A percentile compares a stretch with the other conserved stretches of the same genome.
Evolutionary conservation across 2,113 vertebrate genomes (phyloP).

Genomic region (Zosterops hypoxanthus): DNA sequence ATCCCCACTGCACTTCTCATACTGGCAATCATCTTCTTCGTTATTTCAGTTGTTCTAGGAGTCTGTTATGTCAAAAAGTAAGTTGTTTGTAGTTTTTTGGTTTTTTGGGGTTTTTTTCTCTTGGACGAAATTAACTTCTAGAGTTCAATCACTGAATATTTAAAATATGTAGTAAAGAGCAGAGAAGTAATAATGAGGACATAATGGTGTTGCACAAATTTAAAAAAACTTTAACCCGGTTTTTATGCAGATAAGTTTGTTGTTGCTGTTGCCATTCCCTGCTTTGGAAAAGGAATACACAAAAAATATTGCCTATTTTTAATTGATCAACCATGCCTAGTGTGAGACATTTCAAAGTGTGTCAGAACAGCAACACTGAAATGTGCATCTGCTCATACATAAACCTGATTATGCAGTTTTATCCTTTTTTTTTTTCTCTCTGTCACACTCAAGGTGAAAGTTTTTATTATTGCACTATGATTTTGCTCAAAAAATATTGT

Average conservation of each 20-base stretch:
- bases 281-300: neutral
- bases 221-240: neutral
- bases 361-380: neutral
- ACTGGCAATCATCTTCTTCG: conserved; percentile 75
- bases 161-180: neutral
- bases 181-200: neutral
- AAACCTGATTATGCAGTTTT: neutral
- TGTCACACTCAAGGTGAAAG: neutral
- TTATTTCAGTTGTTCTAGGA: conserved; percentile 72
- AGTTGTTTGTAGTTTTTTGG: neutral
- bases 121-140: neutral
- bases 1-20: conserved; percentile 80
- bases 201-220: neutral
- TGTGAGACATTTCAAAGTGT: neutral
- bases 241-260: neutral
- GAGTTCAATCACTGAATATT: neutral
- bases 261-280: neutral
- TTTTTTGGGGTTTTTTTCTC: neutral
- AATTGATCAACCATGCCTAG: neutral
- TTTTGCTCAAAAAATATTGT: neutral
- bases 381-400: neutral
- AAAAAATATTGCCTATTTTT: neutral
- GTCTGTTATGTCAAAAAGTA: conserved; percentile 84
- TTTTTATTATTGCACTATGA: neutral
- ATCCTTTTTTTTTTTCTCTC: neutral